phyloP scores from a whole-genome alignment of 2,888 invertebrate species.

The Conomelus anceps region DNA sequence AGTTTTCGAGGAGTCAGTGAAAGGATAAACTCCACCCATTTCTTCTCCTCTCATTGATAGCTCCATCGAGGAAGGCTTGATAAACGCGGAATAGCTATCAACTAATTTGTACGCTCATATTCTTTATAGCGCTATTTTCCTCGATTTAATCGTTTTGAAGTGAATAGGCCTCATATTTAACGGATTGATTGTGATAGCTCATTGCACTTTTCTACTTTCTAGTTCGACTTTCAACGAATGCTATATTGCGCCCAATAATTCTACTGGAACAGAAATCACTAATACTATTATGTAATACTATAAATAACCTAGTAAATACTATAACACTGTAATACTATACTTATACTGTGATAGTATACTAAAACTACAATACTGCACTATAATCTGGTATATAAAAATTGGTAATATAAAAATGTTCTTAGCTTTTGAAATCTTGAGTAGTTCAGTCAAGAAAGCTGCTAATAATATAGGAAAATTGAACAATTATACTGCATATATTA shows the following conservation, averaged over 20 bases:
- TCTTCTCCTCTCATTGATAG: background rate
- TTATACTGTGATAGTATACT: too few species aligned
- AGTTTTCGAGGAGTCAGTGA: background rate
- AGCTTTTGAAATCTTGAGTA: too few species aligned
- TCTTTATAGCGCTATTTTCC: background rate
- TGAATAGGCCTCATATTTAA: background rate
- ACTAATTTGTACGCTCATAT: background rate
- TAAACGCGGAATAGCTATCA: background rate
- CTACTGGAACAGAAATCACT: background rate
- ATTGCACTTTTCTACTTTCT: background rate
- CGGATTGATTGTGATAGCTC: too few species aligned
- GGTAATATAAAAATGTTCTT: too few species aligned
- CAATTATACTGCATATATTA: too few species aligned
- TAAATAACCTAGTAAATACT: too few species aligned
- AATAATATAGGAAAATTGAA: too few species aligned
- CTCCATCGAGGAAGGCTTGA: background rate
- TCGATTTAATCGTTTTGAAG: background rate
- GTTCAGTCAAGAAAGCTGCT: too few species aligned
- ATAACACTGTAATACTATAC: too few species aligned
- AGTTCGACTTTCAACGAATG: background rate
- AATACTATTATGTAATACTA: too few species aligned
- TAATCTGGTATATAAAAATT: too few species aligned
- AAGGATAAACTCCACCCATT: background rate
- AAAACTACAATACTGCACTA: too few species aligned
- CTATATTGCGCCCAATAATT: background rate